Conservation (phyloP, 2,113 vertebrate genomes). For the Synodontis membranacea region DNA sequence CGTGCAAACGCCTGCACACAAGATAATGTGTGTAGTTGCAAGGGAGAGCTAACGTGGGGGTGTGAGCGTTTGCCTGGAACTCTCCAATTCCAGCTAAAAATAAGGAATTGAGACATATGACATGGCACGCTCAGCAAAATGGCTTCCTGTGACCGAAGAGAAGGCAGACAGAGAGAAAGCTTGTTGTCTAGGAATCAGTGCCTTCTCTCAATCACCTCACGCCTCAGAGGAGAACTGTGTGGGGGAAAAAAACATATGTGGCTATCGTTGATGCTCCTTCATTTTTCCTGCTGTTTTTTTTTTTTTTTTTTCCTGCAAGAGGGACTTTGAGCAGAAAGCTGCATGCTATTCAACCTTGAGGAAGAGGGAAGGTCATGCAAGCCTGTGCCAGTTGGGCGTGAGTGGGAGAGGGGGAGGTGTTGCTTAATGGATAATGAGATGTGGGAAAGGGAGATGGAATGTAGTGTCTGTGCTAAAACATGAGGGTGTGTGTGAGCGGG, state of each 20-base stretch:
- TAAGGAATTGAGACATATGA: conserved; percentile 50
- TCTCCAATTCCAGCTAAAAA: conserved; percentile 49
- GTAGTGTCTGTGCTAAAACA: neutral
- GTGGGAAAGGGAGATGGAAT: conserved; percentile 23
- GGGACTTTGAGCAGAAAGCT: conserved; percentile 22
- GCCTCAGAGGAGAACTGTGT: conserved; percentile 12
- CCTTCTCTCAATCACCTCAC: neutral
- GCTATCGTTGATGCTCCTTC: conserved; percentile 17
- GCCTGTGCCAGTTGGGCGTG: conserved; percentile 25
- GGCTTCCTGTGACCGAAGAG: conserved; percentile 35
- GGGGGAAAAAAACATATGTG: conserved; percentile 1
- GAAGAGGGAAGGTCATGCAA: conserved; percentile 38
- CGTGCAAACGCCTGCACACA: conserved; percentile 15
- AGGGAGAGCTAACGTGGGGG: conserved; percentile 28
- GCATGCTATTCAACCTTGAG: conserved; percentile 39
- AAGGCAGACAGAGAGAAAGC: conserved; percentile 13
- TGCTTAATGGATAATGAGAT: conserved; percentile 52
- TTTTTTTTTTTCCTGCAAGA: neutral
- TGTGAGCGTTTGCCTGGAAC: conserved; percentile 46
- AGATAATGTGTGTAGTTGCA: conserved; percentile 32
- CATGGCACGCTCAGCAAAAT: conserved; percentile 39
- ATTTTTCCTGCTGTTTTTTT: conserved; percentile 1
- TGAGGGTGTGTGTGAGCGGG: neutral
- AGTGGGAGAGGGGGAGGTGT: conserved; percentile 35
- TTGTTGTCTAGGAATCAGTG: neutral